Evolutionary conservation across 2,797 vertebrate species (phyloP), one percentile per base, ranked within the genome.

Genomic region (Anabacerthia variegaticeps): DNA sequence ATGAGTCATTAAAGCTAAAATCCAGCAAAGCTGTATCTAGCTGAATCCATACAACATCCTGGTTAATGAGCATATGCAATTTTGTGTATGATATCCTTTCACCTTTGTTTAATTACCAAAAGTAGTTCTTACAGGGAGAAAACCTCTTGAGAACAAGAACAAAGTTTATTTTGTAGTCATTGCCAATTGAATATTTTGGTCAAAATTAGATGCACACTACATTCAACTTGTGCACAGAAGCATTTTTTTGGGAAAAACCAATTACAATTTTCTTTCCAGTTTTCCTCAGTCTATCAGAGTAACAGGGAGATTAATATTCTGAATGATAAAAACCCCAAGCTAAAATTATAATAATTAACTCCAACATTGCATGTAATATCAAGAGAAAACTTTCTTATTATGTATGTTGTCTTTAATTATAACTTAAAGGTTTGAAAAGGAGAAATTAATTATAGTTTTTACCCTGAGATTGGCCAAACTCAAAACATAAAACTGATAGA

Each of bases 301-400:
- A 95, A 85, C 65, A 86, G 80, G 67, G 43, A 73, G 92, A 94
- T 95, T 92, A 97, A 90, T 26, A 81, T 88, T 94, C 66, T 76
- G 59, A 95, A 41, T 93, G 68, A 96, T 89, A 89, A 96, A 96
- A 96, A 93, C 73, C 17, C 34, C 1, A 0, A 77, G 13, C 82
- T 95, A 93, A 96, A 97, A 95, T 91, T 92, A 76, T 30, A 95
- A 87, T 95, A 90, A 96, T 97, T 97, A 97, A 85, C 36, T 94
- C 82, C 30, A 11, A 85, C 63, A 95, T 84, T 82, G 73, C 56
- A 91, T 90, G 55, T 92, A 95, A 89, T 96, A 97, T 67, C 92
- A 93, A 96, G 94, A 97, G 96, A 95, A 97, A 96, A 96, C 72
- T 93, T 97, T 89, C 84, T 83, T 88, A 79, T 93, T 96, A 95